These are phyloP conservation scores for Coregonus suidteri DNA, from an alignment of 2,797 vertebrate species.

Conservation along the genomic window DNA sequence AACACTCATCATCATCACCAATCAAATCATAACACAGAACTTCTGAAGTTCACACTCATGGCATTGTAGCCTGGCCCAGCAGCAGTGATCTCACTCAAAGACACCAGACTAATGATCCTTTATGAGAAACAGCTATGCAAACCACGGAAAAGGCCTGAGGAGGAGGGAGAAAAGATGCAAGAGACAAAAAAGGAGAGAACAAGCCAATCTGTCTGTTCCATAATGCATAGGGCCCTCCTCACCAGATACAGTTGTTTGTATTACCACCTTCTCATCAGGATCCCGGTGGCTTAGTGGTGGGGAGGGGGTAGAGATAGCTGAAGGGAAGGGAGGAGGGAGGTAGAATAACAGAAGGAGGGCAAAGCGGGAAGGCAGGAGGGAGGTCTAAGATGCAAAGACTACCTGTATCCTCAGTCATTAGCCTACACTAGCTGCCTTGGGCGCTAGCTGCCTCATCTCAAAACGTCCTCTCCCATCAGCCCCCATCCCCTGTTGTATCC, in stretches of 20 bases:
- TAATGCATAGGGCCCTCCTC: constrained; percentile 34
- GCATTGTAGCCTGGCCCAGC: constrained; percentile 19
- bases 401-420: not conserved
- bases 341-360: no score
- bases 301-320: not conserved
- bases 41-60: constrained; percentile 27
- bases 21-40: constrained; percentile 15
- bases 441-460: not conserved
- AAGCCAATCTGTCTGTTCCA: constrained; percentile 42
- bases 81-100: constrained; percentile 36
- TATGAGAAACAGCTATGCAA: constrained; percentile 45
- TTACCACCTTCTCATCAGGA: constrained; percentile 33
- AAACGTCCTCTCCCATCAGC: constrained; percentile 1
- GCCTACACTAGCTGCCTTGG: not conserved
- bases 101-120: constrained; percentile 45
- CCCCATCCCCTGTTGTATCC: not conserved
- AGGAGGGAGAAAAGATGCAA: constrained; percentile 16
- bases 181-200: constrained; percentile 10
- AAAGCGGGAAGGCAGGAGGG: no score
- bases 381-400: no score
- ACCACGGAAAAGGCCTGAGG: constrained; percentile 32
- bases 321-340: not conserved
- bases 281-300: constrained; percentile 17
- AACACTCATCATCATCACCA: not conserved
- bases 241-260: constrained; percentile 41